phyloP scores from a whole-genome alignment of 1,140 invertebrate species.

The Adoxophyes honmai region DNA sequence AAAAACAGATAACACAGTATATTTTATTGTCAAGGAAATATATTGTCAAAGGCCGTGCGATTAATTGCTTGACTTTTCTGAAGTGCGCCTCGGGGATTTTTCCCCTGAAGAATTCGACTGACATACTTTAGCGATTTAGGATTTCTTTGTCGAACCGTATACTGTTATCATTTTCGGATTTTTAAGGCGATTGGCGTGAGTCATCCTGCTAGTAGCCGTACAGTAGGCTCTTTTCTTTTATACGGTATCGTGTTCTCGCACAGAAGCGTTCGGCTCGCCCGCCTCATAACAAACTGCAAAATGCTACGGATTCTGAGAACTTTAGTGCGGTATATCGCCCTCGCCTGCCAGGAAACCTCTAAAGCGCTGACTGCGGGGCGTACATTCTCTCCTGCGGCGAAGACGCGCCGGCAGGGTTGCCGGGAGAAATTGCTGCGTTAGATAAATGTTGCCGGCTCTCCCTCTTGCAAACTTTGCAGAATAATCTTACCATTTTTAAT shows the following conservation, averaged over 20 bases:
- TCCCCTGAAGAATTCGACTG: conserved; percentile 28
- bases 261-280: conserved; percentile 36
- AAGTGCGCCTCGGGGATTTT: conserved; percentile 32
- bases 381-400: conserved; percentile 46
- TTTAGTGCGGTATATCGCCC: conserved; percentile 49
- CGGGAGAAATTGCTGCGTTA: conserved; percentile 53
- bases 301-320: conserved; percentile 65
- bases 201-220: no score
- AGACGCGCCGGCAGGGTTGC: conserved; percentile 58
- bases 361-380: conserved; percentile 59
- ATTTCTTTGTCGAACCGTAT: conserved; percentile 1
- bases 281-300: conserved; percentile 64
- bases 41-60: conserved; percentile 61
- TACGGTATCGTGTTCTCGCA: conserved; percentile 54
- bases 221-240: conserved; percentile 28
- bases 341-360: conserved; percentile 51
- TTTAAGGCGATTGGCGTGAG: not conserved
- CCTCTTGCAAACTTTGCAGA: conserved; percentile 57
- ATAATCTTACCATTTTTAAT: conserved; percentile 43
- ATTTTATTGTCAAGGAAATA: conserved; percentile 68
- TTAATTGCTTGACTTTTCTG: conserved; percentile 54
- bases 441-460: conserved; percentile 66
- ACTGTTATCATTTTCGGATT: conserved; percentile 1
- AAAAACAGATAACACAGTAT: conserved; percentile 48
- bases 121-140: conserved; percentile 20